These are phyloP conservation scores for Alexandromys oeconomus DNA, from an alignment of 2,797 vertebrate species.

Conservation along the genomic window DNA sequence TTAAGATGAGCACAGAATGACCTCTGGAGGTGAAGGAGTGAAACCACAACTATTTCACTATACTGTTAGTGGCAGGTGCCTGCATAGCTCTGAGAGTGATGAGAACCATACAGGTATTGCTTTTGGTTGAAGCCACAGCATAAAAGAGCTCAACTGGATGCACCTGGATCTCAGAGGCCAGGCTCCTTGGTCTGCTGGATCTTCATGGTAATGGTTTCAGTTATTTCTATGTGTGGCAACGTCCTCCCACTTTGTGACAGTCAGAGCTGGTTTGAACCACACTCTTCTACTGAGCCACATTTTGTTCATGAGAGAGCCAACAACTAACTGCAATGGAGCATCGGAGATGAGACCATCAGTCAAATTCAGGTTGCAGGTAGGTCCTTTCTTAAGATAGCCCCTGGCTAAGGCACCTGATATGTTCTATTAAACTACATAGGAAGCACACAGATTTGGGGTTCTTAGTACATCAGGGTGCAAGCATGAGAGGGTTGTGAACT, in stretches of 20 bases:
- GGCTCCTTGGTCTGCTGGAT: no score
- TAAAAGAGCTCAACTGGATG: not conserved
- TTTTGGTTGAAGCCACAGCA: not conserved
- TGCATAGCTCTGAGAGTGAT: no score
- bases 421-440: not conserved
- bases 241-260: not conserved
- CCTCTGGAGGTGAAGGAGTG: not conserved
- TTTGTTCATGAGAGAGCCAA: not conserved
- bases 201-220: not conserved
- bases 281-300: no score
- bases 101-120: not conserved
- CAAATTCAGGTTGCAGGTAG: no score
- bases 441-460: not conserved
- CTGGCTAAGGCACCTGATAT: not conserved
- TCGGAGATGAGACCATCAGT: not conserved
- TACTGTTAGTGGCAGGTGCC: not conserved
- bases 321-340: not conserved
- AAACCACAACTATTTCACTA: not conserved
- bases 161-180: not conserved
- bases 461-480: not conserved
- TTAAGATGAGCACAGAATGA: no score
- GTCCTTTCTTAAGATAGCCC: not conserved
- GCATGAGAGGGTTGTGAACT: not conserved
- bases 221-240: no score
- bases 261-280: not conserved